phyloP scores from a whole-genome alignment of 2,888 invertebrate species.

The Labia minor region DNA sequence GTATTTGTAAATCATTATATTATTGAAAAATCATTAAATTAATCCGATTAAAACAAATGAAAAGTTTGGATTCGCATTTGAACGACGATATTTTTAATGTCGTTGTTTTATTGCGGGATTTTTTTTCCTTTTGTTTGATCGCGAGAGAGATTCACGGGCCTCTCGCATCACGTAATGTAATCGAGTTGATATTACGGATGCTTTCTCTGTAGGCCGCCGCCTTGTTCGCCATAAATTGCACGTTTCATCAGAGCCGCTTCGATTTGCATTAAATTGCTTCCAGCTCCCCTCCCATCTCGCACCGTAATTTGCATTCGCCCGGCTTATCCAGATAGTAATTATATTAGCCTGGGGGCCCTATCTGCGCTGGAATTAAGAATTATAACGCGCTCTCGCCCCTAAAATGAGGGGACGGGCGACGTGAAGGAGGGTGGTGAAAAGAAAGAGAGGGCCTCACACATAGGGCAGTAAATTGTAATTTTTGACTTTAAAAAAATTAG shows the following conservation, averaged over 20 bases:
- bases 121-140: too few species aligned
- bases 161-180: neutral
- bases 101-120: too few species aligned
- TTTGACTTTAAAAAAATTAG: neutral
- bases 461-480: too few species aligned
- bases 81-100: too few species aligned
- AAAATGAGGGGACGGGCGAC: neutral
- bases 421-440: neutral
- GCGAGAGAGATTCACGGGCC: too few species aligned
- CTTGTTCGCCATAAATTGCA: neutral
- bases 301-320: neutral
- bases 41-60: too few species aligned
- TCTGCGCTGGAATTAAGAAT: neutral
- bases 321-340: neutral
- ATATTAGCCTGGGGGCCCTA: neutral
- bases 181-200: too few species aligned
- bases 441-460: too few species aligned
- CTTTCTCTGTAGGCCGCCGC: too few species aligned
- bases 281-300: neutral
- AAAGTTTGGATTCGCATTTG: too few species aligned
- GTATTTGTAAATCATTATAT: too few species aligned
- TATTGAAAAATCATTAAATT: too few species aligned
- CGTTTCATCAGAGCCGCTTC: neutral
- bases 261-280: neutral
- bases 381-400: neutral